Conservation (phyloP, 2,113 vertebrate genomes). For the Zingel zingel region DNA sequence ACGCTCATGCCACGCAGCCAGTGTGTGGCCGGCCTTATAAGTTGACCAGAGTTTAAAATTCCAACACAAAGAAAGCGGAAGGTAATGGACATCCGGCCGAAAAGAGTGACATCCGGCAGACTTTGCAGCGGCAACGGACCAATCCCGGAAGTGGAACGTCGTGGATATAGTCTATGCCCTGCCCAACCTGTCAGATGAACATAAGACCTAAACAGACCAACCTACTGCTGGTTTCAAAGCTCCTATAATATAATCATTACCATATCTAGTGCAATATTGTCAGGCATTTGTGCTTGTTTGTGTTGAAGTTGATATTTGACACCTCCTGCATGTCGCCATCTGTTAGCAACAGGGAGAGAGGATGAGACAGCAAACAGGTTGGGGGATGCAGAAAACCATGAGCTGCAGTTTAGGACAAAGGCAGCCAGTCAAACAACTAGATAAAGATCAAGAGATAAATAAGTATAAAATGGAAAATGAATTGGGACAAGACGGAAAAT, state of each 20-base stretch:
- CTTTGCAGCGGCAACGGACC: too few relatives aligned
- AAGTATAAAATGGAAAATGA: neutral
- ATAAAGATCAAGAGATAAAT: slow-evolving; percentile 20
- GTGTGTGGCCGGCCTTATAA: too few relatives aligned
- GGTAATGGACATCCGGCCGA: too few relatives aligned
- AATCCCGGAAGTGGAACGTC: too few relatives aligned
- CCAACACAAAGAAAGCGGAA: too few relatives aligned
- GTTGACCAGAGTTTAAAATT: too few relatives aligned
- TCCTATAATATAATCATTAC: neutral
- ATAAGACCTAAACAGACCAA: neutral
- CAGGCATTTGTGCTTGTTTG: slow-evolving; percentile 2
- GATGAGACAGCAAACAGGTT: neutral
- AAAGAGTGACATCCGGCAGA: too few relatives aligned
- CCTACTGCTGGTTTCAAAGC: neutral
- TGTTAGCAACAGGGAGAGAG: slow-evolving; percentile 27
- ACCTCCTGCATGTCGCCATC: slow-evolving; percentile 10
- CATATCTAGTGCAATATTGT: neutral
- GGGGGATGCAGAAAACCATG: neutral
- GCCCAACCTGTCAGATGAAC: neutral
- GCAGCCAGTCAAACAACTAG: neutral
- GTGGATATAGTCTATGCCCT: too few relatives aligned
- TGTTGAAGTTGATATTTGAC: slow-evolving; percentile 35
- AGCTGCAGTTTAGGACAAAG: slow-evolving; percentile 7
- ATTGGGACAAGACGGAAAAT: neutral
- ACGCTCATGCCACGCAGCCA: too few relatives aligned